phyloP scores from a whole-genome alignment of 2,797 vertebrate genomes.

The Gymnopithys bicolor region DNA sequence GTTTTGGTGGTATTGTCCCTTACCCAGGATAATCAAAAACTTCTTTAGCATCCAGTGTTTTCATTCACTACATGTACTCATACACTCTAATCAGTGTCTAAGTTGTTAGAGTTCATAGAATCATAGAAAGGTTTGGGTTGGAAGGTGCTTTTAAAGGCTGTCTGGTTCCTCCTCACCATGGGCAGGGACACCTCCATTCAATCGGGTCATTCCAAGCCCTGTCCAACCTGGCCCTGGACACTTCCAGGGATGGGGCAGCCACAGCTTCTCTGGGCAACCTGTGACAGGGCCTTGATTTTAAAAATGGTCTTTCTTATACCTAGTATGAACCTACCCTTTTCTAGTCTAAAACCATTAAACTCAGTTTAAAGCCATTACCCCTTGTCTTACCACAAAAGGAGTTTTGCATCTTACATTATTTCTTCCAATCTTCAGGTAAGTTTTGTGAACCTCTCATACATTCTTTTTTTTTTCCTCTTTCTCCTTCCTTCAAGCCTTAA shows the following conservation, averaged over 20 bases:
- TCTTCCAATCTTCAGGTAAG: background rate
- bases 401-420: background rate
- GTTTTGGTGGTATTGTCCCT: background rate
- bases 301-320: background rate
- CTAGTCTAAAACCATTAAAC: background rate
- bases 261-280: background rate
- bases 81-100: background rate
- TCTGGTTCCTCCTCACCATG: accelerated
- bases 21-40: background rate
- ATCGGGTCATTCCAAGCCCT: background rate
- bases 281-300: background rate
- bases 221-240: accelerated
- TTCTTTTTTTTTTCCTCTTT: background rate
- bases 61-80: background rate
- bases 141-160: background rate
- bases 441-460: background rate
- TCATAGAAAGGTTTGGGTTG: background rate
- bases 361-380: background rate
- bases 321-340: background rate
- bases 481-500: background rate
- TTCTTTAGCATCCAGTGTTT: background rate
- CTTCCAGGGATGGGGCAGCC: background rate
- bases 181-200: background rate
- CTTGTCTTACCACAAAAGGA: background rate
- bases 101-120: background rate